Conservation (phyloP, 2,888 invertebrate species). For the Rhingia campestris region DNA sequence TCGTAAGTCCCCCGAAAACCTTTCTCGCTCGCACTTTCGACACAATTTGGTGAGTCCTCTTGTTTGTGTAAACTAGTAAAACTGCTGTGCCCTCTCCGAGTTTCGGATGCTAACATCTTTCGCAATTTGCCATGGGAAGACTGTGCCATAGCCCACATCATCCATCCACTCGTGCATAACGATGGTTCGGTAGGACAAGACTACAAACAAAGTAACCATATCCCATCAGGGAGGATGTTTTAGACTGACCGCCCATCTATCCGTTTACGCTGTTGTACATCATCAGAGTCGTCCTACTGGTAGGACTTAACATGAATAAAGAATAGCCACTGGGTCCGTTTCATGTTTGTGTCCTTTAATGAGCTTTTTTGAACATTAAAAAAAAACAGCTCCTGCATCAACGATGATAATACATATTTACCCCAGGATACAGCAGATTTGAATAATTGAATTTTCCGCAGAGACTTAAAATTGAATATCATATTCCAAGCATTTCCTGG, state of each 20-base stretch:
- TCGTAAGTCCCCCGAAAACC: not conserved
- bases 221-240: not conserved
- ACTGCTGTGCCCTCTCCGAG: not conserved
- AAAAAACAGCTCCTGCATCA: conserved; percentile 13
- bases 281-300: conserved; percentile 15
- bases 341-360: conserved; percentile 21
- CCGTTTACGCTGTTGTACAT: conserved; percentile 9
- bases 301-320: not conserved
- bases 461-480: conserved; percentile 5
- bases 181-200: not conserved
- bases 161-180: conserved; percentile 10
- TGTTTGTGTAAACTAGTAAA: not conserved
- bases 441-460: conserved; percentile 1
- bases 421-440: conserved; percentile 8
- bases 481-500: not conserved
- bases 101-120: not conserved
- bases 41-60: not conserved
- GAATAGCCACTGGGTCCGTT: not conserved
- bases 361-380: conserved; percentile 14
- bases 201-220: conserved; percentile 1
- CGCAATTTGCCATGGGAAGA: conserved; percentile 28
- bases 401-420: conserved; percentile 10
- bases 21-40: not conserved
- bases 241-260: conserved; percentile 7
- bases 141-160: not conserved